Conservation (phyloP, 2,888 invertebrate genomes). For the Lasioglossum pauxillum region DNA sequence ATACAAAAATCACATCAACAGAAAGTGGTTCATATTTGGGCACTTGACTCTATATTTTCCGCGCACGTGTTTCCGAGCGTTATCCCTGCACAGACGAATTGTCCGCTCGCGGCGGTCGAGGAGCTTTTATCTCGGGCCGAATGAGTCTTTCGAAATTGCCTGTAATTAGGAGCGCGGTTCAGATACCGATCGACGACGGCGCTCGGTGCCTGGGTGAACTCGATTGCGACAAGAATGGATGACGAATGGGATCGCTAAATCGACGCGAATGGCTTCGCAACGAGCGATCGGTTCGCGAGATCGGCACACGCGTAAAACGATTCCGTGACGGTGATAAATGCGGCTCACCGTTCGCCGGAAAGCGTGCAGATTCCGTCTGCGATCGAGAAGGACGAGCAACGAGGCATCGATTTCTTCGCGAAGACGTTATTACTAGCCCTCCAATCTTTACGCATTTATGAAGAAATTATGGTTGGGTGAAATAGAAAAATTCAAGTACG, state of each 20-base stretch:
- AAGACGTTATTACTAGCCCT: not conserved
- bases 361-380: slow-evolving; percentile 21
- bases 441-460: too few relatives aligned
- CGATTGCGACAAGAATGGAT: slow-evolving; percentile 37
- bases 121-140: not conserved
- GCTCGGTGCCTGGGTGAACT: not conserved
- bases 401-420: not conserved
- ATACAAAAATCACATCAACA: too few relatives aligned
- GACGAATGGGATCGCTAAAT: slow-evolving; percentile 43
- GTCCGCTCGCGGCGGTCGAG: not conserved
- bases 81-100: slow-evolving; percentile 17
- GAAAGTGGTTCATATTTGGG: too few relatives aligned
- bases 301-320: slow-evolving; percentile 38
- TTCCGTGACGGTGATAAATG: slow-evolving; percentile 54
- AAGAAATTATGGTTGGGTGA: too few relatives aligned
- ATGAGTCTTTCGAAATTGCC: slow-evolving; percentile 18
- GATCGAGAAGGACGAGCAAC: not conserved
- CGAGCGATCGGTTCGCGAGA: slow-evolving; percentile 44
- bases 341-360: slow-evolving; percentile 44
- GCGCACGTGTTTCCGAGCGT: slow-evolving; percentile 2
- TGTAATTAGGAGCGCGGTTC: slow-evolving; percentile 20
- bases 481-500: too few relatives aligned
- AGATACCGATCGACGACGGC: slow-evolving; percentile 28
- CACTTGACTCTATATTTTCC: not conserved
- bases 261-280: slow-evolving; percentile 39